Base-by-base conservation (phyloP, 2,888 invertebrate species). In the Belgica antarctica region DNA sequence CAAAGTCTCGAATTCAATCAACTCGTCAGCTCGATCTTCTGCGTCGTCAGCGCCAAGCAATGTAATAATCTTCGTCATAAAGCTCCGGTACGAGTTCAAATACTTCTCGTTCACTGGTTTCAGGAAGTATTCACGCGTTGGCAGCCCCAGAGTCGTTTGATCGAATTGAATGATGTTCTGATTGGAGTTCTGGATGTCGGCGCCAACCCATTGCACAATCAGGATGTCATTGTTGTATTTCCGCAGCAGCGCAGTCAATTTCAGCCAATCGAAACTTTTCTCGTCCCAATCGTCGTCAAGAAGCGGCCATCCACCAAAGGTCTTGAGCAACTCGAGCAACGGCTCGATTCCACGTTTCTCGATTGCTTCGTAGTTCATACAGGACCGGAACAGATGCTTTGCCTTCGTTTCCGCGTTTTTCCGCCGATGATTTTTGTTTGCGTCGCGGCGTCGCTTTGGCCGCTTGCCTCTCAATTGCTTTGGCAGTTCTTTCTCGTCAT, bases 171-270 rank as follows among this genome's bases (percentile, higher is more conserved):
- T 89, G 5, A 96, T 87, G 78, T 94, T 92, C 75, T 90, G 87
- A 75, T 92, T 89, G 4, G 96, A 94, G 78, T 96, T 92, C 77
- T 93, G 93, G 71, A 96, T 93, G 77, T 97, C 96, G 0, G 95
- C 92, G 10, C 93, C 94, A 46, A 96, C 92, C 89, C 91, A 92
- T 77, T 92, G 88, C 0, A 92, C 88, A 73, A 95, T 85, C 0
- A 95, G 81, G 71, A 94, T 88, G 72, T 92, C 92, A 75, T 93
- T 94, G 78, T 94, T 94, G 76, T 87, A 91, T 28, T 90, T 82
- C 70, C 92, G 83, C 15, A 92, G 76, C 72, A 86, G 85, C 0
- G 90, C 92, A 77, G 91, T 86, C 71, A 90, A 80, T 75, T 84
- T 85, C 52, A 90, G 81, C 86, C 90, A 88, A 76, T 90, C 86